Percentiles rank a stretch among this genome's conserved stretches.
These are phyloP conservation scores for Octopus sinensis DNA, from an alignment of 1,140 invertebrate genomes.

Conservation along the genomic window DNA sequence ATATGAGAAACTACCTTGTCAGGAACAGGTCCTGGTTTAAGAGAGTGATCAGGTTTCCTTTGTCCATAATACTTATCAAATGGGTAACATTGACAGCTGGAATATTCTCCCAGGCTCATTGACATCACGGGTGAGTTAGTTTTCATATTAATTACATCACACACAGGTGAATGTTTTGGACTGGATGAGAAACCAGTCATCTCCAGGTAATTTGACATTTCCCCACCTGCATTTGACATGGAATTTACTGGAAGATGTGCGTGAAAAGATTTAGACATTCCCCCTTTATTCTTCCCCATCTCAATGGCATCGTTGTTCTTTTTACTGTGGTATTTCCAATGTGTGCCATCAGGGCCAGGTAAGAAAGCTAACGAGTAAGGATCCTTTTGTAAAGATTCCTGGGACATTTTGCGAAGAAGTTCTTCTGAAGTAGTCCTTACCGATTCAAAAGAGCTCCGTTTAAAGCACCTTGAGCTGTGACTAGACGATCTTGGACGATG, in stretches of 20 bases:
- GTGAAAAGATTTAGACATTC: neutral
- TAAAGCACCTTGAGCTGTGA: conserved; percentile 43
- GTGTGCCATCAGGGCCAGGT: conserved; percentile 28
- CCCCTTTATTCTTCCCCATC: conserved; percentile 35
- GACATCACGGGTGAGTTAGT: conserved; percentile 16
- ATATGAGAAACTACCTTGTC: conserved; percentile 3
- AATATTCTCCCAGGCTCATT: neutral
- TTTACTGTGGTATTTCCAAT: conserved; percentile 8
- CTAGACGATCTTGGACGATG: conserved; percentile 51
- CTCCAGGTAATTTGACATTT: conserved; percentile 21
- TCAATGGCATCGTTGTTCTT: conserved; percentile 39
- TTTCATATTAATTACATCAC: conserved; percentile 18
- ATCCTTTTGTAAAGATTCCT: conserved; percentile 33
- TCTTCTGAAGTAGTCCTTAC: conserved; percentile 37
- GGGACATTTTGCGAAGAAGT: conserved; percentile 29
- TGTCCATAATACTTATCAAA: conserved; percentile 1
- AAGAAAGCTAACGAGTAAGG: conserved; percentile 33
- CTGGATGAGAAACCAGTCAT: conserved; percentile 22
- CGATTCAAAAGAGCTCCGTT: conserved; percentile 35
- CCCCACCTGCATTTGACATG: conserved; percentile 14
- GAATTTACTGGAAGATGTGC: neutral
- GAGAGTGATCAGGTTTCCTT: neutral
- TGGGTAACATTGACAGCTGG: neutral
- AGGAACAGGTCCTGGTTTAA: neutral
- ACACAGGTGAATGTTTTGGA: conserved; percentile 27